Base-by-base conservation (phyloP, 2,888 invertebrate genomes). In the Sepioteuthis lessoniana region DNA sequence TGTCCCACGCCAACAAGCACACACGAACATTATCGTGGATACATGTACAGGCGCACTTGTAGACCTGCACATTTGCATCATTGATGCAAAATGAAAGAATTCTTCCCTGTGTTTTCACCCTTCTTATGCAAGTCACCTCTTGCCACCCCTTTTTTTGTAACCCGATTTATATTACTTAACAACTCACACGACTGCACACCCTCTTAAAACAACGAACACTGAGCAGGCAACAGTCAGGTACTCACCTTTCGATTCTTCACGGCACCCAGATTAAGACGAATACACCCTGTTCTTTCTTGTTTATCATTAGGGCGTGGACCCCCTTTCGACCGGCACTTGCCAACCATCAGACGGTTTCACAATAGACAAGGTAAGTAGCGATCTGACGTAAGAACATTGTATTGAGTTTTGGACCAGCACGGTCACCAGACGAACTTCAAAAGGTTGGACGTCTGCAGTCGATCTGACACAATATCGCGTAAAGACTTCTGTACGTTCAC, bases 251-350 rank as follows among this genome's bases (percentile, higher is more conserved):
- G 76, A 76, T 76, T 76, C n/a, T 35, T 76, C 16, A n/a, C 76
- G n/a, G 19, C 76, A 76, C n/a, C 76, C 76, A 2, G 76, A 76
- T 76, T 76, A 76, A 76, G 10, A 76, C 35, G n/a, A 35, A 76
- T 76, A n/a, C 76, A 76, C 76, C 76, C 76, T 35, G 76, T 76
- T 76, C n/a, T n/a, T 76, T 76, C 76, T 76, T 76, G 76, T 76
- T 76, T 76, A 16, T 35, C 76, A 76, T 76, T 76, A n/a, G n/a
- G 76, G 76, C 76, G 76, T 76, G n/a, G 76, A 76, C 35, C 76
- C 76, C n/a, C 76, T 76, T 76, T 76, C 76, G 76, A 19, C 76
- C 76, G 76, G 25, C 76, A 76, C 76, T 76, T 76, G 76, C 76
- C 76, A n/a, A 76, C 76, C 76, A 76, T 76, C 76, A 76, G 76